These are phyloP conservation scores for Macrosiphum euphorbiae DNA, from an alignment of 2,888 invertebrate species.

Conservation along the genomic window DNA sequence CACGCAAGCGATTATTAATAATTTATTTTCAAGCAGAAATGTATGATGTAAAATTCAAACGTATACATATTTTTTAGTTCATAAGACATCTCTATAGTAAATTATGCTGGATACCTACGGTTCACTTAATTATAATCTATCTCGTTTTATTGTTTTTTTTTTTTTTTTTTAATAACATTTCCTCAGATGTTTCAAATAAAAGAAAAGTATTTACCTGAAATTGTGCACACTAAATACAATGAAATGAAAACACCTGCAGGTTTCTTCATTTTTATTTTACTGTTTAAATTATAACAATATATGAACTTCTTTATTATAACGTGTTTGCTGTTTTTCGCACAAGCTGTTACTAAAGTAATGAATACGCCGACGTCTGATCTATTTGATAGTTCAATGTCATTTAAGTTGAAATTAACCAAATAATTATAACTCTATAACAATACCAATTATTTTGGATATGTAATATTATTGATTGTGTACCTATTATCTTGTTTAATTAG, in stretches of 20 bases:
- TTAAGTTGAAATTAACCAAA: not conserved
- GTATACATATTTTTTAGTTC: not conserved
- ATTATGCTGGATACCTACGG: not conserved
- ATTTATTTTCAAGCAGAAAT: not conserved
- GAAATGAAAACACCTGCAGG: not conserved
- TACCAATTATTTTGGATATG: not conserved
- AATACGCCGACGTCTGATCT: not conserved
- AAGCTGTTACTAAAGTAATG: not conserved
- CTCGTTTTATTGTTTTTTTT: not conserved
- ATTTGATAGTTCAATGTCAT: not conserved
- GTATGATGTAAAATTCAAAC: not conserved
- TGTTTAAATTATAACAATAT: not conserved
- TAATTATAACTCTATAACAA: not conserved
- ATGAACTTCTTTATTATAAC: not conserved
- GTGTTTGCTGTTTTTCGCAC: not conserved
- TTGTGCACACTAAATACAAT: not conserved
- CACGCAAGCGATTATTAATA: not conserved
- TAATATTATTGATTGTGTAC: not conserved
- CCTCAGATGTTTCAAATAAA: not conserved
- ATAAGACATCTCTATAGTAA: no score
- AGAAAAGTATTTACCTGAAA: slow-evolving; percentile 1
- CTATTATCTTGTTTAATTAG: no score
- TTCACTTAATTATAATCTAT: not conserved
- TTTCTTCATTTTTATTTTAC: not conserved
- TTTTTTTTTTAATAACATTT: not conserved